Percentiles rank a stretch among this genome's conserved stretches.
These are phyloP conservation scores for Aleiodes alternator DNA, from an alignment of 2,888 invertebrate species.

Conservation along the genomic window DNA sequence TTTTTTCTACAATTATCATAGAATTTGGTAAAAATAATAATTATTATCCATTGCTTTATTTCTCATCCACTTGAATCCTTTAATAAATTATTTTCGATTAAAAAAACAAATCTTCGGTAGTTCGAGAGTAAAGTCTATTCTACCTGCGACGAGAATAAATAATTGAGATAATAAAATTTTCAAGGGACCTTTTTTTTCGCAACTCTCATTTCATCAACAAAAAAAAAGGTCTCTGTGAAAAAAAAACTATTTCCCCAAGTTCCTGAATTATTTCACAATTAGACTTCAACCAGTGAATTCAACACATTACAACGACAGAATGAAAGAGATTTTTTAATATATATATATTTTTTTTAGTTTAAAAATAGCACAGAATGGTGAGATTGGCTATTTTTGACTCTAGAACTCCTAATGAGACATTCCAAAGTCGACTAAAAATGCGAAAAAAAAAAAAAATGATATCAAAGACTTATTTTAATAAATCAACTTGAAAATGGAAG, in stretches of 20 bases:
- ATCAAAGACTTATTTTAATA: conserved; percentile 57
- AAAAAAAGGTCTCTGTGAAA: too few relatives aligned
- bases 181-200: too few relatives aligned
- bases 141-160: background rate
- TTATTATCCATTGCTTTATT: too few relatives aligned
- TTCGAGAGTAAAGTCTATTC: conserved; percentile 24
- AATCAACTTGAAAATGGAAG: conserved; percentile 30
- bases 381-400: conserved; percentile 26
- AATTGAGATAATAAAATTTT: background rate
- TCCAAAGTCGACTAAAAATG: background rate
- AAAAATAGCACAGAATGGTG: conserved; percentile 1
- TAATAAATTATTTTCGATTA: too few relatives aligned
- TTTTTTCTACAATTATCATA: conserved; percentile 2
- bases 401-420: conserved; percentile 35
- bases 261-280: too few relatives aligned
- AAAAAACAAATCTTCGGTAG: background rate
- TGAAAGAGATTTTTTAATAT: conserved; percentile 9
- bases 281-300: background rate
- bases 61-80: too few relatives aligned
- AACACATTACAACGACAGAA: conserved; percentile 48
- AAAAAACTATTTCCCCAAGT: too few relatives aligned
- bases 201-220: too few relatives aligned
- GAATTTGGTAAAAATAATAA: too few relatives aligned
- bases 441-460: conserved; percentile 33
- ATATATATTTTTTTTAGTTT: background rate